These are phyloP conservation scores for Graphium colonna DNA, from an alignment of 2,888 invertebrate species.

Conservation along the genomic window DNA sequence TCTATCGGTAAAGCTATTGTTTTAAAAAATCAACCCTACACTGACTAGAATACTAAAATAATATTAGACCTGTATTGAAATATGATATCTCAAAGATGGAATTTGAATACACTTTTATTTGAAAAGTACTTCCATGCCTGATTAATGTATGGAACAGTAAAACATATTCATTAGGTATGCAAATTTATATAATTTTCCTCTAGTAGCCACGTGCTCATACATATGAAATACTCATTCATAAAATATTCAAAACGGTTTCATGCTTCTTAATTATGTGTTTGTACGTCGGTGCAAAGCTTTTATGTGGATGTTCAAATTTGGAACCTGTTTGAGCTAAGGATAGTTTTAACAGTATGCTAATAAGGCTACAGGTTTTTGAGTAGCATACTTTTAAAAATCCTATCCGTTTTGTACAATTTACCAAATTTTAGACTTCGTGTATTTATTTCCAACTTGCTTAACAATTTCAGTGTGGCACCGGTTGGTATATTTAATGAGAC, in stretches of 20 bases:
- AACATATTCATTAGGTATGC: constrained; percentile 68
- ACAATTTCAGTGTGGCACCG: too few species aligned
- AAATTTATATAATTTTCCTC: constrained; percentile 69
- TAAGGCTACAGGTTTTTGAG: too few species aligned
- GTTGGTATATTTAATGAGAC: too few species aligned
- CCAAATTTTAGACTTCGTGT: too few species aligned
- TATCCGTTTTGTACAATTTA: too few species aligned
- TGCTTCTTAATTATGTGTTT: constrained; percentile 76
- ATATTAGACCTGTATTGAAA: too few species aligned
- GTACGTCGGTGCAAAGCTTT: constrained; percentile 60
- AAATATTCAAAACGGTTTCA: constrained; percentile 78
- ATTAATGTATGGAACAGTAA: constrained; percentile 35
- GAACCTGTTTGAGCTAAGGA: constrained; percentile 10
- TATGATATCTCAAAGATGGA: too few species aligned
- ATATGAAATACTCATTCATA: constrained; percentile 75
- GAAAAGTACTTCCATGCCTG: not conserved
- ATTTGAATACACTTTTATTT: constrained; percentile 10
- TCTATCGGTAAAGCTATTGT: not conserved
- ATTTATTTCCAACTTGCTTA: too few species aligned
- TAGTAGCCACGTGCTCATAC: constrained; percentile 72
- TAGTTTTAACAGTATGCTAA: constrained; percentile 1
- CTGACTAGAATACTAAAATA: too few species aligned
- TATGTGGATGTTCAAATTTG: constrained; percentile 42
- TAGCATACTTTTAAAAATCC: too few species aligned
- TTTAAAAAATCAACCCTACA: too few species aligned